Conservation (phyloP, 1,140 invertebrate genomes). For the Tribolium castaneum region DNA sequence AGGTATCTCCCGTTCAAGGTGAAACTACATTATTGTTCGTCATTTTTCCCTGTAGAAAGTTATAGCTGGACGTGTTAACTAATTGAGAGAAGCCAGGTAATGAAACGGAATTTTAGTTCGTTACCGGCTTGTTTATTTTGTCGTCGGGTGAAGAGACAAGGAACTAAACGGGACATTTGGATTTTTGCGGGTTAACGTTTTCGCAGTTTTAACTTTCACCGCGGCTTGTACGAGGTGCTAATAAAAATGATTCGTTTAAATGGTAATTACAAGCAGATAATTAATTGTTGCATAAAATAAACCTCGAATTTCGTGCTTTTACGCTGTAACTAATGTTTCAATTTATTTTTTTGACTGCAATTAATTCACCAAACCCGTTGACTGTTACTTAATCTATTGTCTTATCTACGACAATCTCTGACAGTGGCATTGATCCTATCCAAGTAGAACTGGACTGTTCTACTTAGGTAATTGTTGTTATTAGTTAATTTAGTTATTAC, state of each 20-base stretch:
- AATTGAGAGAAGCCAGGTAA: constrained; percentile 14
- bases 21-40: constrained; percentile 13
- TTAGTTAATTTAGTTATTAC: no score
- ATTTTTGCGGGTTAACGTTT: background rate
- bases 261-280: background rate
- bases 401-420: background rate
- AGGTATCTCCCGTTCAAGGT: constrained; percentile 23
- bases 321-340: background rate
- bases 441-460: background rate
- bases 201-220: constrained; percentile 1
- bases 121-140: constrained; percentile 3
- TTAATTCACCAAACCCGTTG: background rate
- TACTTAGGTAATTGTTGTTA: background rate
- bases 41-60: constrained; percentile 24
- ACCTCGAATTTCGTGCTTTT: background rate
- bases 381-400: background rate
- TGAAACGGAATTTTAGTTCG: constrained; percentile 28
- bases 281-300: background rate
- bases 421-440: background rate
- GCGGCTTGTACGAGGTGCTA: background rate
- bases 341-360: background rate
- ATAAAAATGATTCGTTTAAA: constrained; percentile 5
- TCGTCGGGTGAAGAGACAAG: background rate
- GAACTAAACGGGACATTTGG: background rate
- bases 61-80: constrained; percentile 12